Percentiles rank a stretch among this genome's conserved stretches.
Conservation (phyloP, 2,888 invertebrate genomes). For the Aporophyla lueneburgensis region DNA sequence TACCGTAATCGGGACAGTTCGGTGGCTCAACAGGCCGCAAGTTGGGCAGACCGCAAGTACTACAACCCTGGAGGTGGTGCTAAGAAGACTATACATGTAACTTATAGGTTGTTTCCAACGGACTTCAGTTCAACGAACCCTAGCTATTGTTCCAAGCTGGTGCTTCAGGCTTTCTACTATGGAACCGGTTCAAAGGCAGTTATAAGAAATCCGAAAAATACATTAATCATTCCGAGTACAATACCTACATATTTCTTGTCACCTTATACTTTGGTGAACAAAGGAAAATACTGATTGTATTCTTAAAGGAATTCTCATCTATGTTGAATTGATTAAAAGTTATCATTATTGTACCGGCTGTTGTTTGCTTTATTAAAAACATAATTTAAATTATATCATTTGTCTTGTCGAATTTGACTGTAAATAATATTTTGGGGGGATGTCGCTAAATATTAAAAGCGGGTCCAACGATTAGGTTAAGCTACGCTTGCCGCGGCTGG, state of each 20-base stretch:
- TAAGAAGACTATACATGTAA: constrained; percentile 76
- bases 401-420: background rate
- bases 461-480: no score
- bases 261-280: constrained; percentile 75
- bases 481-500: no score
- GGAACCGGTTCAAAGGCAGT: constrained; percentile 74
- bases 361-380: background rate
- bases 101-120: constrained; percentile 71
- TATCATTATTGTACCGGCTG: background rate
- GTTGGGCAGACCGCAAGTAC: constrained; percentile 77
- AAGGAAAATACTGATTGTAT: constrained; percentile 73
- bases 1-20: constrained; percentile 74
- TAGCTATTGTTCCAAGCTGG: constrained; percentile 81
- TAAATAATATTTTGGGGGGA: background rate
- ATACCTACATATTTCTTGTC: constrained; percentile 76
- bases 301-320: background rate
- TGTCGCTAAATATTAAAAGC: no score
- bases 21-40: constrained; percentile 73
- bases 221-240: constrained; percentile 72
- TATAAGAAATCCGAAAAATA: constrained; percentile 67
- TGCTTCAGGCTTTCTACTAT: constrained; percentile 78
- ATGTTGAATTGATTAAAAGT: background rate
- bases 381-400: background rate
- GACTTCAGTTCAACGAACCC: constrained; percentile 74
- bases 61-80: constrained; percentile 74